A percentile compares a stretch with the other conserved stretches of the same genome.
phyloP scores from a whole-genome alignment of 2,888 invertebrate genomes.

The Ariolimax columbianus region DNA sequence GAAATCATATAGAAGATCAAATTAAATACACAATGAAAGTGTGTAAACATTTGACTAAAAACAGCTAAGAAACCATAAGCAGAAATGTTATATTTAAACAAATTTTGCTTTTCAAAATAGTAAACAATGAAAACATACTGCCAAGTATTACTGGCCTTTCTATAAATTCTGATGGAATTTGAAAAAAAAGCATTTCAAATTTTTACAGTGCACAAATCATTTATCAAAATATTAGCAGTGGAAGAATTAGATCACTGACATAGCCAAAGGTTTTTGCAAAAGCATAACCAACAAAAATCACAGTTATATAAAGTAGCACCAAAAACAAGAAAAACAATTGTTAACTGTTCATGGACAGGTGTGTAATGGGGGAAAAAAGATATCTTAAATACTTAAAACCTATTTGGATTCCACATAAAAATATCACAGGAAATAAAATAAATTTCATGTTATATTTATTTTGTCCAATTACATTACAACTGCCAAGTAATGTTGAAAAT shows the following conservation, averaged over 20 bases:
- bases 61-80: too few relatives aligned
- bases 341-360: too few relatives aligned
- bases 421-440: neutral
- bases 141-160: neutral
- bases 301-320: neutral
- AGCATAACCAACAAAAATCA: neutral
- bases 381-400: too few relatives aligned
- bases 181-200: neutral
- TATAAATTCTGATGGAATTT: neutral
- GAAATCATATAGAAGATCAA: too few relatives aligned
- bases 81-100: too few relatives aligned
- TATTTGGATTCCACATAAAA: neutral
- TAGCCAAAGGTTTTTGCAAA: neutral
- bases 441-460: too few relatives aligned
- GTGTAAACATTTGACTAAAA: too few relatives aligned
- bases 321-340: neutral
- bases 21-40: too few relatives aligned
- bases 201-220: neutral
- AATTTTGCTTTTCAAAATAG: neutral
- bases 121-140: neutral
- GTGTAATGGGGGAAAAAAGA: neutral
- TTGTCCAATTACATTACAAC: too few relatives aligned
- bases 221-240: neutral
- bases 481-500: too few relatives aligned
- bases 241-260: neutral